Conservation (phyloP, 2,797 vertebrate species). For the Coreius guichenoti region DNA sequence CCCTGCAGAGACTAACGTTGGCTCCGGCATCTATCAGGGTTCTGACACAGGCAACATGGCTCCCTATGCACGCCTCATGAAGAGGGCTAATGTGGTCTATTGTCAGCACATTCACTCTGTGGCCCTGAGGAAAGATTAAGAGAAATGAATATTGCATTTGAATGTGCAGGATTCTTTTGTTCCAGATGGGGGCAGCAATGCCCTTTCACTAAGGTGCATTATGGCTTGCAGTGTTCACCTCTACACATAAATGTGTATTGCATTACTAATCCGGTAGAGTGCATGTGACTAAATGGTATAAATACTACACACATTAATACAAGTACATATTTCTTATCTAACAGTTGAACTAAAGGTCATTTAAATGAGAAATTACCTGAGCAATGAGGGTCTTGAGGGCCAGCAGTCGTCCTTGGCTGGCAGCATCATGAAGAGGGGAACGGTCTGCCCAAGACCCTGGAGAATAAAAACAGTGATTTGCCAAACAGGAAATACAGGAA, state of each 20-base stretch:
- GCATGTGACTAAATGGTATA: not conserved
- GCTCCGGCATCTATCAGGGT: slow-evolving; percentile 93
- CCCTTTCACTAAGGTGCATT: not conserved
- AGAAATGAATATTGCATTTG: slow-evolving; percentile 3
- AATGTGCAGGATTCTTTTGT: slow-evolving; percentile 15
- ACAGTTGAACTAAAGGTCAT: slow-evolving; percentile 8
- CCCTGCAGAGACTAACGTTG: slow-evolving; percentile 82
- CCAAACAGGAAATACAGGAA: not conserved
- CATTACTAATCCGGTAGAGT: not conserved
- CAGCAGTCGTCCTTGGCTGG: slow-evolving; percentile 91
- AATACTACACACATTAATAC: not conserved
- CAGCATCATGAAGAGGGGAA: slow-evolving; percentile 93
- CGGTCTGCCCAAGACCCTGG: slow-evolving; percentile 95
- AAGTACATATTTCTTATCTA: not conserved
- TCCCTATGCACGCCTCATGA: slow-evolving; percentile 92
- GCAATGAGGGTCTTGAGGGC: slow-evolving; percentile 90
- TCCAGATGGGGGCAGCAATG: slow-evolving; percentile 45
- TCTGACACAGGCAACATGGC: slow-evolving; percentile 89
- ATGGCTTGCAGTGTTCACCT: not conserved
- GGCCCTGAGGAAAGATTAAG: slow-evolving; percentile 80
- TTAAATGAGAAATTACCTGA: slow-evolving; percentile 78
- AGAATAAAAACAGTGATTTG: slow-evolving; percentile 33
- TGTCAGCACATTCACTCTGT: slow-evolving; percentile 91
- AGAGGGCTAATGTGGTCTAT: slow-evolving; percentile 94
- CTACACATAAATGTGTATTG: not conserved